Percentiles rank a stretch among this genome's conserved stretches.
These are phyloP conservation scores for Drosophila paulistorum DNA, from an alignment of 1,140 invertebrate species.

Conservation along the genomic window DNA sequence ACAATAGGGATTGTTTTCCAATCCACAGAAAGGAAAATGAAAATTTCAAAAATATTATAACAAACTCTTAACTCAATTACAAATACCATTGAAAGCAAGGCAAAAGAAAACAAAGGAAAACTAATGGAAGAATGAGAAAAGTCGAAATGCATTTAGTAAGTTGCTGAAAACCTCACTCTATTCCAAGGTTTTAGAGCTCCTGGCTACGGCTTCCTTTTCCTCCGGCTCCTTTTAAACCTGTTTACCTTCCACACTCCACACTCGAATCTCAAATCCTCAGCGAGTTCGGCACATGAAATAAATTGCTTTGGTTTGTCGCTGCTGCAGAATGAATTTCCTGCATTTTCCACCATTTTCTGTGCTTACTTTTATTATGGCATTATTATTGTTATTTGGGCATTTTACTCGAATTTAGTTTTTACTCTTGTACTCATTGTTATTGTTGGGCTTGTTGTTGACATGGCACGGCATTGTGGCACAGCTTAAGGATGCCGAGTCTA, in stretches of 20 bases:
- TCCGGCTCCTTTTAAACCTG: neutral
- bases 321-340: slow-evolving; percentile 64
- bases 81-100: slow-evolving; percentile 43
- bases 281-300: slow-evolving; percentile 35
- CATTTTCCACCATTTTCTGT: slow-evolving; percentile 31
- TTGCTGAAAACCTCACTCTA: slow-evolving; percentile 16
- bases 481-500: slow-evolving; percentile 54
- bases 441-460: slow-evolving; percentile 37
- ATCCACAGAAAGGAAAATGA: slow-evolving; percentile 19
- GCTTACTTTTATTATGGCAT: slow-evolving; percentile 20
- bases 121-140: slow-evolving; percentile 11
- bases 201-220: neutral
- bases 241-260: neutral
- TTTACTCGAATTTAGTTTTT: slow-evolving; percentile 42
- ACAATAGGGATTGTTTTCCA: neutral
- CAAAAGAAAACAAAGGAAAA: slow-evolving; percentile 32
- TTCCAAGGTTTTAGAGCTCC: neutral
- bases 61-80: slow-evolving; percentile 70
- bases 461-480: slow-evolving; percentile 57
- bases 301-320: slow-evolving; percentile 37
- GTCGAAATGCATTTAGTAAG: slow-evolving; percentile 32
- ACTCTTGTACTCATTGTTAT: slow-evolving; percentile 32
- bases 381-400: slow-evolving; percentile 58
- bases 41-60: slow-evolving; percentile 47
- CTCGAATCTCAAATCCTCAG: slow-evolving; percentile 23